phyloP scores from a whole-genome alignment of 1,140 invertebrate genomes.

The Drosophila tropicalis region DNA sequence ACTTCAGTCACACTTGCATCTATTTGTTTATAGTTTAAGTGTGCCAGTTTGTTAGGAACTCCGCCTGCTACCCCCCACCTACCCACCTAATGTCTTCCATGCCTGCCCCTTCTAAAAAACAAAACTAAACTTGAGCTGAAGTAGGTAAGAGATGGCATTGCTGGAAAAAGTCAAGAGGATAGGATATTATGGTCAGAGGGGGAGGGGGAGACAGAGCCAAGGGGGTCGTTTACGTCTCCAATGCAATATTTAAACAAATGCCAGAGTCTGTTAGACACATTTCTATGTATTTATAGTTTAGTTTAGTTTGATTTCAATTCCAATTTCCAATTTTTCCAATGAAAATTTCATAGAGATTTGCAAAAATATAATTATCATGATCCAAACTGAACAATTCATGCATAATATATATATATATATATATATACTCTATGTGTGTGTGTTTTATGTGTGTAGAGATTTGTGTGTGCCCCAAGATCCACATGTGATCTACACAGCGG shows the following conservation, averaged over 20 bases:
- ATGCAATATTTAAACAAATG: slow-evolving; percentile 54
- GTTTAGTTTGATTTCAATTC: not conserved
- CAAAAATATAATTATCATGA: slow-evolving; percentile 11
- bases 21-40: slow-evolving; percentile 30
- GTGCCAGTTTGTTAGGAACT: slow-evolving; percentile 39
- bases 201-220: not conserved
- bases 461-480: slow-evolving; percentile 9
- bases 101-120: not conserved
- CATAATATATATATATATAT: not conserved
- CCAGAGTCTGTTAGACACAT: slow-evolving; percentile 22
- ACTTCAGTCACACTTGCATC: slow-evolving; percentile 16
- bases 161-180: not conserved
- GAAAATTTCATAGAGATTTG: slow-evolving; percentile 42
- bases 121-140: slow-evolving; percentile 50
- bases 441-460: not conserved
- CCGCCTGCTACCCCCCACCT: not conserved
- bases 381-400: slow-evolving; percentile 3
- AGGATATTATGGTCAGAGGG: not conserved
- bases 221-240: slow-evolving; percentile 19
- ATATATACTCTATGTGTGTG: not conserved
- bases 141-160: slow-evolving; percentile 22
- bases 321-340: slow-evolving; percentile 37
- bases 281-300: slow-evolving; percentile 7
- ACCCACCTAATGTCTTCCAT: not conserved
- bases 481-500: slow-evolving; percentile 61